Percentiles rank a stretch among this genome's conserved stretches.
Evolutionary conservation across 30 jellyfish, hydroid and myxozoan genomes (phyloP).

Genomic region (Turritopsis dohrnii): DNA sequence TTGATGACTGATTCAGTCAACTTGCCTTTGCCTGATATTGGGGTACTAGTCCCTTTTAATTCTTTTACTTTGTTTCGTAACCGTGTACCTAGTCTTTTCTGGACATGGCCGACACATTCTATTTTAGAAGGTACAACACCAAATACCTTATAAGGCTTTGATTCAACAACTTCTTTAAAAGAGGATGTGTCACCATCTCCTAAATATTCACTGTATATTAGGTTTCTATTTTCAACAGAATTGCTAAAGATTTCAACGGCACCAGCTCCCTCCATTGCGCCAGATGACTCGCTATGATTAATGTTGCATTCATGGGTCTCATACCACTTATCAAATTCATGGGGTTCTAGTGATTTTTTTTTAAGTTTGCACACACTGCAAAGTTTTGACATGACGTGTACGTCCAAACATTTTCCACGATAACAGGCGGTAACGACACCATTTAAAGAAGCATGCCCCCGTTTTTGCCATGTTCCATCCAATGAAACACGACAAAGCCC

Average conservation of each 20-base stretch:
- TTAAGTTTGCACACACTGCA: slow-evolving; percentile 1
- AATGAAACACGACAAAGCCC: slow-evolving; percentile 29
- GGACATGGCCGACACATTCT: slow-evolving; percentile 46
- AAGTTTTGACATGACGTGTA: slow-evolving; percentile 4
- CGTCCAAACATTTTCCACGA: slow-evolving; percentile 9
- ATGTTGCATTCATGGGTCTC: not conserved
- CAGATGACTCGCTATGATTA: slow-evolving; percentile 23
- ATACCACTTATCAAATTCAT: not conserved
- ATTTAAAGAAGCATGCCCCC: slow-evolving; percentile 2
- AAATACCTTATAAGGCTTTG: slow-evolving; percentile 28
- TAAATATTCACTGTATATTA: slow-evolving; percentile 18
- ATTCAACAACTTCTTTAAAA: slow-evolving; percentile 25
- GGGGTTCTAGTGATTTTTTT: not conserved
- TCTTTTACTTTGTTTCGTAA: not conserved
- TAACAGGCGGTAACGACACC: slow-evolving; percentile 4
- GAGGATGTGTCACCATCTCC: too few relatives aligned
- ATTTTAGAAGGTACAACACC: slow-evolving; percentile 22
- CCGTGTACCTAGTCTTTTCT: too few relatives aligned
- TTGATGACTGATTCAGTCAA: slow-evolving; percentile 25
- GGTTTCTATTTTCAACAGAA: not conserved
- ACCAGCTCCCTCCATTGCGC: too few relatives aligned
- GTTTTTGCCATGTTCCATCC: too few relatives aligned
- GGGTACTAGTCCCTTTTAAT: slow-evolving; percentile 16
- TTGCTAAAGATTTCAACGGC: slow-evolving; percentile 20
- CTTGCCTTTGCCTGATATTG: slow-evolving; percentile 34